phyloP scores from a whole-genome alignment of 2,888 invertebrate species.

The Oegoconia quadripuncta region DNA sequence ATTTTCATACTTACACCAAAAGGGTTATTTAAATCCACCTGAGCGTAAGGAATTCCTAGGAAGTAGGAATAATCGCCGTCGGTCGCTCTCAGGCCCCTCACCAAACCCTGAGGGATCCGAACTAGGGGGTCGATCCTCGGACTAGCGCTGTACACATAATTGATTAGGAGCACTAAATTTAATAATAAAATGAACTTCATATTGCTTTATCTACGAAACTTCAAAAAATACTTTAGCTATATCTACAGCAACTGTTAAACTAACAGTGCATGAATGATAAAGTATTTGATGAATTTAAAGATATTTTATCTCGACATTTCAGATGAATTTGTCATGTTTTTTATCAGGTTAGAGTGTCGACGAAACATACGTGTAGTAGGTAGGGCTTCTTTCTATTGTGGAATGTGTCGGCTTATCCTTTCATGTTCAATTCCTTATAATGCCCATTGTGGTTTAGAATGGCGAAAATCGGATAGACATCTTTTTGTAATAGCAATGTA shows the following conservation, averaged over 20 bases:
- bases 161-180: conserved; percentile 24
- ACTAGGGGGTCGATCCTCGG: conserved; percentile 64
- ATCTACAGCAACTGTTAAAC: not conserved
- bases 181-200: conserved; percentile 33
- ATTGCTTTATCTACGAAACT: too few species aligned
- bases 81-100: conserved; percentile 53
- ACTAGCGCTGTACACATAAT: conserved; percentile 29
- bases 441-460: too few species aligned
- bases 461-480: too few species aligned
- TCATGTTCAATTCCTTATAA: too few species aligned
- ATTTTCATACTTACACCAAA: conserved; percentile 61
- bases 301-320: conserved; percentile 45
- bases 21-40: conserved; percentile 53
- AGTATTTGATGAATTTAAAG: conserved; percentile 26
- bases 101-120: conserved; percentile 55
- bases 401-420: too few species aligned
- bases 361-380: not conserved
- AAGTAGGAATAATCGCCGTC: conserved; percentile 64
- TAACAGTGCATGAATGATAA: conserved; percentile 11
- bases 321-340: not conserved
- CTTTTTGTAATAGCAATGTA: not conserved
- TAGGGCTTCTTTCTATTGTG: too few species aligned
- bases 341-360: not conserved
- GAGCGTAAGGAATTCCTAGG: conserved; percentile 65
- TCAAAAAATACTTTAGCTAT: not conserved